Evolutionary conservation across 2,113 vertebrate species (phyloP).

Genomic region (Pan paniscus): DNA sequence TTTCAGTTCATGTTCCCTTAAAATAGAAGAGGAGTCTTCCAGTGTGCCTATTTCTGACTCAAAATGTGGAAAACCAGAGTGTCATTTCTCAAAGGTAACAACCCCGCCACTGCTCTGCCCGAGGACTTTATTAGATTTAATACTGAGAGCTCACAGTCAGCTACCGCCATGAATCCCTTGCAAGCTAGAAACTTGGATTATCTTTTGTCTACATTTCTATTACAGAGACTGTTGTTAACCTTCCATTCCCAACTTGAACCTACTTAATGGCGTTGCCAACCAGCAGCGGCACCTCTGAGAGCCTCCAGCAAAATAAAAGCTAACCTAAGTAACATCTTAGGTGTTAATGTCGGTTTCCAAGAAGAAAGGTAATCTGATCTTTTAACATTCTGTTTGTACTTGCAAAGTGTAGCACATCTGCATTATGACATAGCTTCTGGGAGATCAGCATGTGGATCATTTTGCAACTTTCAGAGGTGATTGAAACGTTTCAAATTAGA

Average conservation of each 20-base stretch:
- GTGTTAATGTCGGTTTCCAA: conserved; percentile 52
- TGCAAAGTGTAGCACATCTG: conserved; percentile 55
- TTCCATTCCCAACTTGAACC: conserved; percentile 69
- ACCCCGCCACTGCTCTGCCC: conserved; percentile 61
- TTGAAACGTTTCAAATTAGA: conserved; percentile 64
- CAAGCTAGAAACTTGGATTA: conserved; percentile 67
- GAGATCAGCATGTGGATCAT: conserved; percentile 60
- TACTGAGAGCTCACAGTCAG: conserved; percentile 75
- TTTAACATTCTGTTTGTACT: conserved; percentile 53
- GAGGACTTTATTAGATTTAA: conserved; percentile 78
- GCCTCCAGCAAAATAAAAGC: conserved; percentile 63
- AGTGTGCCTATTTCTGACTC: conserved; percentile 4
- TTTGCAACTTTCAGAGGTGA: conserved; percentile 51
- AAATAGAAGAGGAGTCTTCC: conserved; percentile 56
- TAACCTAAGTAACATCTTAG: conserved; percentile 60
- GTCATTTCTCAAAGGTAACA: conserved; percentile 72
- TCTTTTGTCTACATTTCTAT: conserved; percentile 72
- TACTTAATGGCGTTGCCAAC: conserved; percentile 66
- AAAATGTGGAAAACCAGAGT: neutral
- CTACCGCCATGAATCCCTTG: conserved; percentile 67
- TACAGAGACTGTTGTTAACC: conserved; percentile 67
- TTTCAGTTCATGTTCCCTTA: conserved; percentile 46
- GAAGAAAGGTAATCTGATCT: conserved; percentile 53
- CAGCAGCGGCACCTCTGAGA: conserved; percentile 58
- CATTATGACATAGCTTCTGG: conserved; percentile 60